These are phyloP conservation scores for Brachylomia viminalis DNA, from an alignment of 2,888 invertebrate species.

Conservation along the genomic window DNA sequence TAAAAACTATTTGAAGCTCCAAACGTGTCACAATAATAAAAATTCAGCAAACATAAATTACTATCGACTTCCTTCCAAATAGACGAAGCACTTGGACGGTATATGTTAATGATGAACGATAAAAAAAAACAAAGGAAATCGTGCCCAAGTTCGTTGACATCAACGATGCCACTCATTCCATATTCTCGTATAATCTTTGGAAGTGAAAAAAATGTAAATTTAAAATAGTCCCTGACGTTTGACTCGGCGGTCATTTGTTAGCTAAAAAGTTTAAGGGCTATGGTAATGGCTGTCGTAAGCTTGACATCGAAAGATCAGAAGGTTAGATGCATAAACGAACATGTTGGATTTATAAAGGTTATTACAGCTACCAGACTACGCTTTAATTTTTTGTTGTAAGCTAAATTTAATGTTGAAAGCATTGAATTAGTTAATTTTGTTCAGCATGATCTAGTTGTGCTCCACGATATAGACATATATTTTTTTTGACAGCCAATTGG, in stretches of 20 bases:
- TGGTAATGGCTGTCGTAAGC: conserved; percentile 22
- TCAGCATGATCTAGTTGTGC: background rate
- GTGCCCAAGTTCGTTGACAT: conserved; percentile 58
- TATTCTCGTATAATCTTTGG: conserved; percentile 62
- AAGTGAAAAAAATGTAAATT: conserved; percentile 59
- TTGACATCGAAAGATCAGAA: conserved; percentile 32
- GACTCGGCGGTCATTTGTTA: conserved; percentile 39
- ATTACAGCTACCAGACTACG: background rate
- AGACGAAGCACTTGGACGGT: conserved; percentile 12
- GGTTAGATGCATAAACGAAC: conserved; percentile 3
- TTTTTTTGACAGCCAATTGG: background rate
- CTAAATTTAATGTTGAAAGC: background rate
- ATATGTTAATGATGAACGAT: conserved; percentile 46
- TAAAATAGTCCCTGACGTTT: conserved; percentile 46
- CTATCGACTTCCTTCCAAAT: conserved; percentile 27
- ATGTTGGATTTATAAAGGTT: conserved; percentile 1
- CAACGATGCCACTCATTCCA: conserved; percentile 45
- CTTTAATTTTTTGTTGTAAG: background rate
- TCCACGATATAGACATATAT: too few relatives aligned
- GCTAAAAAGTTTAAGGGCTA: conserved; percentile 34
- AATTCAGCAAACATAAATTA: conserved; percentile 18
- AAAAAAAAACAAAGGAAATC: conserved; percentile 62
- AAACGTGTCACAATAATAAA: background rate
- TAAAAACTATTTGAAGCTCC: background rate
- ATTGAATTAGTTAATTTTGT: background rate